phyloP scores from a whole-genome alignment of 37 sponge, comb jelly and placozoan genomes.

The Corticium candelabrum region DNA sequence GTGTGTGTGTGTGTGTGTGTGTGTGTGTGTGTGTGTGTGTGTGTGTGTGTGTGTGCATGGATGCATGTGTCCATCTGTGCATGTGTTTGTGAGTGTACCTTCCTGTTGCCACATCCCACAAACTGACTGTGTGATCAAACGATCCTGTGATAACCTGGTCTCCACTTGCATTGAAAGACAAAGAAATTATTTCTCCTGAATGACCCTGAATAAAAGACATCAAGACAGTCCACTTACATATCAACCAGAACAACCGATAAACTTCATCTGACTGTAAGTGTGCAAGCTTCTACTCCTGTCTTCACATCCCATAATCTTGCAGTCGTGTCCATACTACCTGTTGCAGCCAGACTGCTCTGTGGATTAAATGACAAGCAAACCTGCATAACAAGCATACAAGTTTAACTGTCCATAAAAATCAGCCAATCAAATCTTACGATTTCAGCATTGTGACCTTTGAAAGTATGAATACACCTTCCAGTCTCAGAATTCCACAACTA shows the following conservation, averaged over 20 bases:
- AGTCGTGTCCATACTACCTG: conserved; percentile 96
- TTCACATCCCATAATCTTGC: conserved; percentile 84
- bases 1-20: too few relatives aligned
- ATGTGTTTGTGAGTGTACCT: conserved; percentile 31
- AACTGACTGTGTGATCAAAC: conserved; percentile 84
- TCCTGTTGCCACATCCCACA: conserved; percentile 82
- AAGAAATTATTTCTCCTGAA: conserved; percentile 84
- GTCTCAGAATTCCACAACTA: conserved; percentile 87
- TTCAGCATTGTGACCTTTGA: conserved; percentile 92
- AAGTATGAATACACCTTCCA: conserved; percentile 85
- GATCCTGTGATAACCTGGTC: conserved; percentile 74
- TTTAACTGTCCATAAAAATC: neutral
- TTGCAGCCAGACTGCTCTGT: conserved; percentile 73
- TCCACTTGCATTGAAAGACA: conserved; percentile 68
- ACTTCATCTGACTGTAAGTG: conserved; percentile 44
- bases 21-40: too few relatives aligned
- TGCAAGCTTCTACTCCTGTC: conserved; percentile 65
- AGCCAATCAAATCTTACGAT: conserved; percentile 29
- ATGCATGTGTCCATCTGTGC: too few relatives aligned
- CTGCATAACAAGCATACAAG: neutral
- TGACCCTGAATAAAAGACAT: conserved; percentile 63
- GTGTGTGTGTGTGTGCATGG: too few relatives aligned
- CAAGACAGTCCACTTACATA: neutral
- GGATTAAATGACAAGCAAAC: conserved; percentile 82
- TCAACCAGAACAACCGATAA: neutral